A percentile compares a stretch with the other conserved stretches of the same genome.
These are phyloP conservation scores for Ganaspis sp. DNA, from an alignment of 1,140 invertebrate species.

Conservation along the genomic window DNA sequence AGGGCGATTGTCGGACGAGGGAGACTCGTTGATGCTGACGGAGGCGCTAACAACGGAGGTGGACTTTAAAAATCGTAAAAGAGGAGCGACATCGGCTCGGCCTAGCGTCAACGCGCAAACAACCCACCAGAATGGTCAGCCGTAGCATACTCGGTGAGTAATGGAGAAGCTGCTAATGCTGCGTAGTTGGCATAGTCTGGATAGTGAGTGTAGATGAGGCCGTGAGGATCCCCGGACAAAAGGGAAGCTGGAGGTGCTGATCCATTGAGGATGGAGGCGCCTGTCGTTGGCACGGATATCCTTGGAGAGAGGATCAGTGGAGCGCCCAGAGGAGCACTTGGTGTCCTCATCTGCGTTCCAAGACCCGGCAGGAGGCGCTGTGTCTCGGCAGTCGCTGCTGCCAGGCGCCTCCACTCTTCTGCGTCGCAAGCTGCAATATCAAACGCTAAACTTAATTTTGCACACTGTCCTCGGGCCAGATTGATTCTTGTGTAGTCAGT, in stretches of 20 bases:
- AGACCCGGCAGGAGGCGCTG: conserved; percentile 83
- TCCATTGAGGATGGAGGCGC: conserved; percentile 83
- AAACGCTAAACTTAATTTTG: conserved; percentile 63
- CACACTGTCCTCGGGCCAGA: conserved; percentile 38
- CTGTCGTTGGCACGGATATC: conserved; percentile 87
- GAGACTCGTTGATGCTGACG: not conserved
- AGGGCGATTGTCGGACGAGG: not conserved
- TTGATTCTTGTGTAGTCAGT: not conserved
- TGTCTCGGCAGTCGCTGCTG: conserved; percentile 84
- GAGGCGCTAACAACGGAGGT: not conserved
- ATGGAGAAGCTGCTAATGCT: conserved; percentile 86
- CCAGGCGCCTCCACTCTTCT: conserved; percentile 87
- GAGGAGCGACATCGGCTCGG: conserved; percentile 15
- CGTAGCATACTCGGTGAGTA: conserved; percentile 90
- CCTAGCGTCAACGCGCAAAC: conserved; percentile 84
- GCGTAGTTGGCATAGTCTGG: conserved; percentile 93
- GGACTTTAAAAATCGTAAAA: not conserved
- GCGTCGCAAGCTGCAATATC: conserved; percentile 81
- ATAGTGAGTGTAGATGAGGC: conserved; percentile 85
- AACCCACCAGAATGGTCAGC: conserved; percentile 96
- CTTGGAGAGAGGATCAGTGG: conserved; percentile 92
- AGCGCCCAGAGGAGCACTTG: conserved; percentile 84
- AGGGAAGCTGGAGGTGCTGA: conserved; percentile 83
- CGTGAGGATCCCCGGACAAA: conserved; percentile 79
- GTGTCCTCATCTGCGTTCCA: conserved; percentile 81